Percentiles rank a stretch among this genome's conserved stretches.
Evolutionary conservation across 2,797 vertebrate species (phyloP).

Genomic region (Syngnathus acus): DNA sequence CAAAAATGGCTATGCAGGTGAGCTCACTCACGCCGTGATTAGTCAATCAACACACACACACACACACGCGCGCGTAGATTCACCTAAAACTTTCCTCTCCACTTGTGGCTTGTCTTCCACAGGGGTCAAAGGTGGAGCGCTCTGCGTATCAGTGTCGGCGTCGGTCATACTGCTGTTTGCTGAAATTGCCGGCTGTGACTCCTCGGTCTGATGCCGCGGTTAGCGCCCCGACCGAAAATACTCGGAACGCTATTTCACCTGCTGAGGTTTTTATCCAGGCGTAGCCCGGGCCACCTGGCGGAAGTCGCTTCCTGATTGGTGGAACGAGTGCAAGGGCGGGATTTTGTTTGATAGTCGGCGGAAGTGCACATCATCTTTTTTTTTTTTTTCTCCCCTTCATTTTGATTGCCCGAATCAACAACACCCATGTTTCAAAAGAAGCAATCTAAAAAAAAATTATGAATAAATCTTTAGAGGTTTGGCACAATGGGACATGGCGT

Average conservation of each 20-base stretch:
- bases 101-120: constrained; percentile 58
- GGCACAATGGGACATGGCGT: not conserved
- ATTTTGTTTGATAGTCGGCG: not conserved
- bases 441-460: not conserved
- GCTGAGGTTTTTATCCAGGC: constrained; percentile 65
- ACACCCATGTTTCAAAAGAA: not conserved
- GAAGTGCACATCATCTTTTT: not conserved
- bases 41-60: not conserved
- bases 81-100: constrained; percentile 75
- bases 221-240: constrained; percentile 7
- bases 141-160: constrained; percentile 58
- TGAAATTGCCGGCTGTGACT: constrained; percentile 1
- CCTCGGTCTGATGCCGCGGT: constrained; percentile 13
- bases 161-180: constrained; percentile 65
- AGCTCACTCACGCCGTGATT: not conserved
- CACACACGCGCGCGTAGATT: constrained; percentile 12
- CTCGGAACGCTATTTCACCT: constrained; percentile 29
- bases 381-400: not conserved
- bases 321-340: constrained; percentile 19
- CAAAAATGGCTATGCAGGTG: not conserved
- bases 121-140: constrained; percentile 50
- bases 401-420: not conserved
- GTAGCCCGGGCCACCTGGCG: constrained; percentile 28
- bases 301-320: constrained; percentile 57
- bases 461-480: not conserved